Conservation (phyloP, 92 coral and sea anemone species). For the Phenganax marumi region DNA sequence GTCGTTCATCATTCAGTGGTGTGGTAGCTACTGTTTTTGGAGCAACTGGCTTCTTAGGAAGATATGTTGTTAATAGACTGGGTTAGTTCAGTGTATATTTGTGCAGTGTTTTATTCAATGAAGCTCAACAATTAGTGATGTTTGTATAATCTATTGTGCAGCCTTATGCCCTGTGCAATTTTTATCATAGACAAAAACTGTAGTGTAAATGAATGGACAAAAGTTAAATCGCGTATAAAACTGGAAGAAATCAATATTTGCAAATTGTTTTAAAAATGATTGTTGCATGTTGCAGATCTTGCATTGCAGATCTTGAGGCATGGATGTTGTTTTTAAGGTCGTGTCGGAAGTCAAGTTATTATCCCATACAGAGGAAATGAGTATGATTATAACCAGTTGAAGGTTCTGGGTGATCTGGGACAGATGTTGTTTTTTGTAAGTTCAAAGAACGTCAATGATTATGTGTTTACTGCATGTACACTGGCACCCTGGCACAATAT, state of each 20-base stretch:
- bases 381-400: constrained; percentile 74
- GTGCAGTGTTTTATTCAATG: background rate
- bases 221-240: too few relatives aligned
- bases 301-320: too few relatives aligned
- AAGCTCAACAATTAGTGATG: background rate
- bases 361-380: constrained; percentile 92
- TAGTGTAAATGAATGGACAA: too few relatives aligned
- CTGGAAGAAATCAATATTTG: too few relatives aligned
- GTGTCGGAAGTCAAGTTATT: constrained; percentile 83
- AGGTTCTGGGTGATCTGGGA: constrained; percentile 94
- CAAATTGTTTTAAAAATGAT: too few relatives aligned
- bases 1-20: constrained; percentile 92
- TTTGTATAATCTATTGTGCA: too few relatives aligned
- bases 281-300: background rate
- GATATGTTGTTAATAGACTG: constrained; percentile 90
- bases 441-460: background rate
- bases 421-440: constrained; percentile 95
- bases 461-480: background rate
- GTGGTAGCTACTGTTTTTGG: constrained; percentile 97
- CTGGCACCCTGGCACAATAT: background rate
- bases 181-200: too few relatives aligned
- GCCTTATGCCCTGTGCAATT: too few relatives aligned
- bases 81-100: constrained; percentile 54
- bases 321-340: constrained; percentile 53
- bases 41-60: constrained; percentile 89